A percentile compares a stretch with the other conserved stretches of the same genome.
These are phyloP conservation scores for Smutsia gigantea DNA, from an alignment of 2,797 vertebrate genomes.

Conservation along the genomic window DNA sequence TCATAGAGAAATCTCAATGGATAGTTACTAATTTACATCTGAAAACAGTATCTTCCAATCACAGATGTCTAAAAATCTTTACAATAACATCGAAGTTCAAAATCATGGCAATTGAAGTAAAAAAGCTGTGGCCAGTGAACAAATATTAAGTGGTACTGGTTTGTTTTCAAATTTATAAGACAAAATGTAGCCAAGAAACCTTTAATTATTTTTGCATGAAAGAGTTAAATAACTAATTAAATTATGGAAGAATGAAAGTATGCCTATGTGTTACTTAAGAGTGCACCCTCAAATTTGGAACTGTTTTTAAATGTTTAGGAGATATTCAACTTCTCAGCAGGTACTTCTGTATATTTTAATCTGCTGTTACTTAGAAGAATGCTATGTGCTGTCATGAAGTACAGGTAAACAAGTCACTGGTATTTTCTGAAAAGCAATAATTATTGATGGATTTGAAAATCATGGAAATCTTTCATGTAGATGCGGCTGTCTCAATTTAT, in stretches of 20 bases:
- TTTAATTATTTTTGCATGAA: constrained; percentile 8
- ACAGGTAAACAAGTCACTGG: not conserved
- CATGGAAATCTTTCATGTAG: not conserved
- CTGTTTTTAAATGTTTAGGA: not conserved
- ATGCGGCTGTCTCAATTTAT: not conserved
- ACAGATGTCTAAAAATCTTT: constrained; percentile 18
- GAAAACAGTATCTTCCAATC: constrained; percentile 32
- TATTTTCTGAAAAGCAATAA: not conserved
- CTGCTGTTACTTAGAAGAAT: not conserved
- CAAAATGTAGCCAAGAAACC: not conserved
- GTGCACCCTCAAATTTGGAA: not conserved
- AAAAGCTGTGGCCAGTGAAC: not conserved
- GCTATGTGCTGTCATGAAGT: not conserved
- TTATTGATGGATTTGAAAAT: not conserved
- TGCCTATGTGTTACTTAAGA: not conserved
- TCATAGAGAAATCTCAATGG: constrained; percentile 19
- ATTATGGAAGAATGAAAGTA: not conserved
- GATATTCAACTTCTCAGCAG: not conserved
- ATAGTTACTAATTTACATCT: constrained; percentile 40
- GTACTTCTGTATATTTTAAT: not conserved
- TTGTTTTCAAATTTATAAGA: not conserved
- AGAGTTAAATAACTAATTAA: not conserved
- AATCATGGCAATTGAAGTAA: not conserved
- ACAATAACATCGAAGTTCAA: constrained; percentile 23
- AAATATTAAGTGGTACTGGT: not conserved